These are phyloP conservation scores for Muscidifurax raptorellus DNA, from an alignment of 1,140 invertebrate genomes.

Conservation along the genomic window DNA sequence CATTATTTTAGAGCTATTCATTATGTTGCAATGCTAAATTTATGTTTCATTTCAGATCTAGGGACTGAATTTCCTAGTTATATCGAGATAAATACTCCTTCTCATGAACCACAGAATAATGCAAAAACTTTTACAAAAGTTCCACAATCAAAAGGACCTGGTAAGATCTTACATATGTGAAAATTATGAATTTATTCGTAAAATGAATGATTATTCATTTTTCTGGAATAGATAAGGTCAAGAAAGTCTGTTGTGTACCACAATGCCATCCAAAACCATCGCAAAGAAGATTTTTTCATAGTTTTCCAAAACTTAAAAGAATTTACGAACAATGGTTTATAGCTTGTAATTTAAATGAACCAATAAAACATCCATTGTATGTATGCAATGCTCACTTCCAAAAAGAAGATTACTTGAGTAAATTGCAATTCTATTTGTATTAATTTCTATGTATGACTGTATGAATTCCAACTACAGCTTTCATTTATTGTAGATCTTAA, in stretches of 20 bases:
- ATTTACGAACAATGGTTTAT: not conserved
- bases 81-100: not conserved
- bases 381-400: slow-evolving; percentile 20
- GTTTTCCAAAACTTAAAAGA: not conserved
- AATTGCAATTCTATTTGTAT: not conserved
- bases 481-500: not conserved
- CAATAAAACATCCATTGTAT: not conserved
- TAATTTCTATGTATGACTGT: not conserved
- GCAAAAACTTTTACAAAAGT: not conserved
- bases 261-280: not conserved
- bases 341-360: not conserved
- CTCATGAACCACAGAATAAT: not conserved
- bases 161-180: not conserved
- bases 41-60: not conserved
- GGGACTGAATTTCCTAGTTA: not conserved
- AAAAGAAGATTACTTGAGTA: slow-evolving; percentile 8
- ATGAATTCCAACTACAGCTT: not conserved
- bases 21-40: not conserved
- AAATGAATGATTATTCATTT: not conserved
- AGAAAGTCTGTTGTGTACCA: slow-evolving; percentile 4
- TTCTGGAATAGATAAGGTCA: not conserved
- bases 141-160: not conserved
- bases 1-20: not conserved
- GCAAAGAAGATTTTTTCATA: slow-evolving; percentile 5
- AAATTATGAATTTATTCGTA: not conserved